A percentile compares a stretch with the other conserved stretches of the same genome.
phyloP scores from a whole-genome alignment of 2,888 invertebrate species.

The Himalopsyche japonica region DNA sequence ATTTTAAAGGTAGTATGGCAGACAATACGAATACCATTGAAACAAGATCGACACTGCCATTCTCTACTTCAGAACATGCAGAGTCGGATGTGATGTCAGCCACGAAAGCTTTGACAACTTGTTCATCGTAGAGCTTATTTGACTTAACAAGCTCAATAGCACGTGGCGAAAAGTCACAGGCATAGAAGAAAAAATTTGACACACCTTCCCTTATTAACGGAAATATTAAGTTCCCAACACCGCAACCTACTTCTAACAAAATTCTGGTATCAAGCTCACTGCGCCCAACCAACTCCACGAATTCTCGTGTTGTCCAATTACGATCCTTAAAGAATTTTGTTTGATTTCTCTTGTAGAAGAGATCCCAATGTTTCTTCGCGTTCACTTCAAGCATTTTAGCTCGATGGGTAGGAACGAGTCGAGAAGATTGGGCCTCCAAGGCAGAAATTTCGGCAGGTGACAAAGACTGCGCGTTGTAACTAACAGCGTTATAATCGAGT shows the following conservation, averaged over 20 bases:
- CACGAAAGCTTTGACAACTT: conserved; percentile 76
- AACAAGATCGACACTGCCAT: conserved; percentile 70
- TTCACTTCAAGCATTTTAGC: not conserved
- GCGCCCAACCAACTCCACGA: conserved; percentile 69
- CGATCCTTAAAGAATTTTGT: conserved; percentile 85
- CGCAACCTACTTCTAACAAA: conserved; percentile 88
- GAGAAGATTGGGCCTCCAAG: not conserved
- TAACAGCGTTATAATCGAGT: not conserved
- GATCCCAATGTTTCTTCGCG: conserved; percentile 75
- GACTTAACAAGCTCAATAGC: conserved; percentile 84
- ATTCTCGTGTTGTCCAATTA: conserved; percentile 96
- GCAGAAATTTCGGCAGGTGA: not conserved
- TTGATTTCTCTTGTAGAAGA: conserved; percentile 92
- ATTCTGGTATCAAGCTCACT: conserved; percentile 61
- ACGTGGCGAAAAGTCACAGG: conserved; percentile 91
- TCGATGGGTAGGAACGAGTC: not conserved
- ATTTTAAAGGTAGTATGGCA: conserved; percentile 87
- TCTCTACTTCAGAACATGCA: conserved; percentile 54
- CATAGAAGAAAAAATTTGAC: conserved; percentile 69
- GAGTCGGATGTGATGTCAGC: conserved; percentile 79
- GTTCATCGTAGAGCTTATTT: conserved; percentile 53
- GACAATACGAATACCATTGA: conserved; percentile 95
- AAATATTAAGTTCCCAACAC: conserved; percentile 95
- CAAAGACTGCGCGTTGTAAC: not conserved
- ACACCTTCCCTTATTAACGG: conserved; percentile 82